These are phyloP conservation scores for Smithornis capensis DNA, from an alignment of 2,113 vertebrate species.

Conservation along the genomic window DNA sequence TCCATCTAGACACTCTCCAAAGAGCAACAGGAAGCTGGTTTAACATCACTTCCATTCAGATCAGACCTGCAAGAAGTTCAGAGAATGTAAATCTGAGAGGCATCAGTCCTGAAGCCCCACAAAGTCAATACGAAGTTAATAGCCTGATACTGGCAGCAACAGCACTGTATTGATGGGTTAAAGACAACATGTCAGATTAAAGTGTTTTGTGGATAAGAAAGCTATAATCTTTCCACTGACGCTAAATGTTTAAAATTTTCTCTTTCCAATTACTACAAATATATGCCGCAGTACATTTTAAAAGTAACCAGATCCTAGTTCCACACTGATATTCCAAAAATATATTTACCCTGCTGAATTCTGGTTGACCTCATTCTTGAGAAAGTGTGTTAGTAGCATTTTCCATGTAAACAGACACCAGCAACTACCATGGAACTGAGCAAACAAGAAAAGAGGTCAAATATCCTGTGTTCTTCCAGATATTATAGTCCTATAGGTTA, in stretches of 20 bases:
- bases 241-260: not conserved
- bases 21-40: not conserved
- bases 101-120: not conserved
- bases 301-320: not conserved
- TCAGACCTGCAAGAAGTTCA: not conserved
- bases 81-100: not conserved
- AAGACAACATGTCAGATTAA: not conserved
- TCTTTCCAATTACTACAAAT: not conserved
- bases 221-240: not conserved
- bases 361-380: not conserved
- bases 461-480: not conserved
- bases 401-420: not conserved
- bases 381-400: not conserved
- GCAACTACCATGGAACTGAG: not conserved
- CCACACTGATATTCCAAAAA: not conserved
- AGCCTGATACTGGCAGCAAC: not conserved
- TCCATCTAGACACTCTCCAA: not conserved
- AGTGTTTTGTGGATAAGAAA: not conserved
- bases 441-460: not conserved
- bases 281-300: not conserved
- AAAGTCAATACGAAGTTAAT: not conserved
- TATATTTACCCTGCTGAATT: not conserved
- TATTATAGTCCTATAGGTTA: not conserved
- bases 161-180: not conserved
- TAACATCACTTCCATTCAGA: not conserved